Percentiles rank a stretch among this genome's conserved stretches.
Evolutionary conservation across 2,797 vertebrate genomes (phyloP).

Genomic region (Petrocephalus sullivani): DNA sequence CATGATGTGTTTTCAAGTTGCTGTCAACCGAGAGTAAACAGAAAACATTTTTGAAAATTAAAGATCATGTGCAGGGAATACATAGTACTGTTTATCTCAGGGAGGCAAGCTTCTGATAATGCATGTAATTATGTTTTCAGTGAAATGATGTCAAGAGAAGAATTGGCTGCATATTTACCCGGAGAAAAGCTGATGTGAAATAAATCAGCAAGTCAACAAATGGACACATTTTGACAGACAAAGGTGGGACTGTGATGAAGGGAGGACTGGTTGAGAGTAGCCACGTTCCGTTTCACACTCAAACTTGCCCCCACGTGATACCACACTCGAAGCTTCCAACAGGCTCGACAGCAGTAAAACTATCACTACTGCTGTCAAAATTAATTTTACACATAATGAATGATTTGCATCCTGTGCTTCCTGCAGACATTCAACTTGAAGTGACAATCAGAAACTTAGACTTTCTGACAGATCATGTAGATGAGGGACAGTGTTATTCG

Average conservation of each 20-base stretch:
- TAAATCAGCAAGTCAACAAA: slow-evolving; percentile 5
- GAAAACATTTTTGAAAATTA: not conserved
- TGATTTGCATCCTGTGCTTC: not conserved
- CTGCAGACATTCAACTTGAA: not conserved
- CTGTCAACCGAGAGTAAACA: not conserved
- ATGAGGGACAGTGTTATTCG: not conserved
- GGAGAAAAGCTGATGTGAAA: not conserved
- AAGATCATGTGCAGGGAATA: not conserved
- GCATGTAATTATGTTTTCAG: not conserved
- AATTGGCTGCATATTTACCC: not conserved
- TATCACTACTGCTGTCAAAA: not conserved
- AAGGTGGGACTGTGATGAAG: not conserved
- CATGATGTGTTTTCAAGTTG: not conserved
- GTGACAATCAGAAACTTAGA: not conserved
- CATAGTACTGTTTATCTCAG: not conserved
- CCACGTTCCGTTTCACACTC: not conserved
- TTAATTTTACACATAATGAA: not conserved
- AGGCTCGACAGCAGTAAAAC: not conserved
- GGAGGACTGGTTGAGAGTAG: not conserved
- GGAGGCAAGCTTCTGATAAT: not conserved
- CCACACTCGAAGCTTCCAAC: not conserved
- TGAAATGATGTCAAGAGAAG: not conserved
- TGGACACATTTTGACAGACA: not conserved
- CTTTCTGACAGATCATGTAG: not conserved
- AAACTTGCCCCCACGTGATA: not conserved